Evolutionary conservation across 1,140 invertebrate species (phyloP).

Genomic region (Lordiphosa collinella): DNA sequence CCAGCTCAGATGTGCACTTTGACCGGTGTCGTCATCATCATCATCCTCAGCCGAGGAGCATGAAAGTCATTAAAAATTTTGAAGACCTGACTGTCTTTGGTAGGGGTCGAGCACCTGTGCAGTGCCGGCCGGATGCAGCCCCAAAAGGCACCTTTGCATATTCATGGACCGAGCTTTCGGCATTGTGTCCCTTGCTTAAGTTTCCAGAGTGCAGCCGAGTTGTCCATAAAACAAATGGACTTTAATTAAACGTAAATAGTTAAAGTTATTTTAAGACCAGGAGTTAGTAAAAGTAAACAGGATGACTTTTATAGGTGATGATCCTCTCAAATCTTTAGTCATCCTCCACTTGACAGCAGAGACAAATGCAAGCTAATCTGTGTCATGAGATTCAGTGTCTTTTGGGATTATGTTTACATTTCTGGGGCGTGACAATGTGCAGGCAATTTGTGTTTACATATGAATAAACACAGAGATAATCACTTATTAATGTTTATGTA

Average conservation of each 20-base stretch:
- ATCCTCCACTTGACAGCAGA: constrained; percentile 25
- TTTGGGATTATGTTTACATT: too few relatives aligned
- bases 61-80: constrained; percentile 58
- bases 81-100: constrained; percentile 21
- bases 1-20: constrained; percentile 21
- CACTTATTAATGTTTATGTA: too few relatives aligned
- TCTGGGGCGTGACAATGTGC: too few relatives aligned
- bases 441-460: too few relatives aligned
- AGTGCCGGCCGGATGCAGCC: constrained; percentile 18
- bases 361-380: too few relatives aligned
- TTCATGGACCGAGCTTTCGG: constrained; percentile 45
- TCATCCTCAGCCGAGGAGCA: not conserved
- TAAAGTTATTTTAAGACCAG: constrained; percentile 26
- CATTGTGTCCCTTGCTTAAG: constrained; percentile 17
- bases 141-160: constrained; percentile 36
- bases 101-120: constrained; percentile 18
- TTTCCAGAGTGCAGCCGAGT: constrained; percentile 6
- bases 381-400: too few relatives aligned
- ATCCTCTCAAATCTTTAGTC: constrained; percentile 1
- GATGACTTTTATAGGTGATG: constrained; percentile 22
- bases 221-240: constrained; percentile 35
- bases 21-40: not conserved
- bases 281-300: constrained; percentile 26
- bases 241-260: constrained; percentile 56
- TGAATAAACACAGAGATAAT: too few relatives aligned